phyloP scores from a whole-genome alignment of 2,888 invertebrate genomes.

The Acrobasis suavella region DNA sequence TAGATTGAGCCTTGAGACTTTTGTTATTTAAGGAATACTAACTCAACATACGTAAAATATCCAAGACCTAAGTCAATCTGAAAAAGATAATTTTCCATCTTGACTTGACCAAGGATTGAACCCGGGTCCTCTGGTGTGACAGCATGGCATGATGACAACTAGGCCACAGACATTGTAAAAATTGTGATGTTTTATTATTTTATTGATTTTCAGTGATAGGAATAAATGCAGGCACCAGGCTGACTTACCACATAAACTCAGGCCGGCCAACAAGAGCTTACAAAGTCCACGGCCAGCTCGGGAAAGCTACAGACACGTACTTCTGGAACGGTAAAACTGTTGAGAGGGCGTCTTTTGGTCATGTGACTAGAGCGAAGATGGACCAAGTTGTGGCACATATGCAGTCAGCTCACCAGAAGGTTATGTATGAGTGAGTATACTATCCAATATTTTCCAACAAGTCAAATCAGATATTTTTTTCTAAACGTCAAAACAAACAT shows the following conservation, averaged over 20 bases:
- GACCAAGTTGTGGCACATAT: conserved; percentile 89
- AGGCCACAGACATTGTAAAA: too few species aligned
- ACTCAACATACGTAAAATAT: too few species aligned
- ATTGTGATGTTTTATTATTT: conserved; percentile 3
- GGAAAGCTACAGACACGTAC: conserved; percentile 88
- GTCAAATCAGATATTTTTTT: too few species aligned
- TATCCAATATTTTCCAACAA: too few species aligned
- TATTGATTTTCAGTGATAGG: conserved; percentile 84
- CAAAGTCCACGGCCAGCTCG: conserved; percentile 88
- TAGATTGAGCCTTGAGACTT: too few species aligned
- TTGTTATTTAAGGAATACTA: too few species aligned
- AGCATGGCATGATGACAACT: too few species aligned
- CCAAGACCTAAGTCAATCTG: too few species aligned
- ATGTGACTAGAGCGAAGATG: conserved; percentile 86
- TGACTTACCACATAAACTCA: conserved; percentile 81
- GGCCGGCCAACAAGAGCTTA: conserved; percentile 86
- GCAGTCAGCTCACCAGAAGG: conserved; percentile 92
- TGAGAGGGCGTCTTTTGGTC: conserved; percentile 86
- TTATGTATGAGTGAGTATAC: conserved; percentile 90
- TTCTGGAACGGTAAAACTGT: conserved; percentile 87
- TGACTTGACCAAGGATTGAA: too few species aligned
- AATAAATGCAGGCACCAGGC: conserved; percentile 84
- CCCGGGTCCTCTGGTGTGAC: too few species aligned
- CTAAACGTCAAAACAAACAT: too few species aligned
- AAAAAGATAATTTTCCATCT: too few species aligned